A percentile compares a stretch with the other conserved stretches of the same genome.
Conservation (phyloP, 1,140 invertebrate species). For the Cotesia glomerata region DNA sequence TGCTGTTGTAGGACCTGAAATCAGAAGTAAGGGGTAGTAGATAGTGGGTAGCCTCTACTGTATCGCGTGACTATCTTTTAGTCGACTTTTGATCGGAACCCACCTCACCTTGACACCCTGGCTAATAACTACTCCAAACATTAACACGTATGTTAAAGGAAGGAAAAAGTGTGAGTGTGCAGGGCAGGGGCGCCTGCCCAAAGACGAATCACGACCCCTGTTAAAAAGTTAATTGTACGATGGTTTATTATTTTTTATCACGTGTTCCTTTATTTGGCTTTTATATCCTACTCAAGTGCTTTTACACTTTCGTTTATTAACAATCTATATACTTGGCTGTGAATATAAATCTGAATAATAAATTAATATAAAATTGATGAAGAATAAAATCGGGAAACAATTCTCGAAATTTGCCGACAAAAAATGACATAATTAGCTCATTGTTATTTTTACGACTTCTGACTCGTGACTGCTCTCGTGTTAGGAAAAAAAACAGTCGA, state of each 20-base stretch:
- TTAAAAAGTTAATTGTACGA: too few relatives aligned
- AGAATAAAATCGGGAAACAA: too few relatives aligned
- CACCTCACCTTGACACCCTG: constrained; percentile 35
- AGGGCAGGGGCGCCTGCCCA: background rate
- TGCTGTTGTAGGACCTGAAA: too few relatives aligned
- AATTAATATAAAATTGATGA: too few relatives aligned
- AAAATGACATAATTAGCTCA: too few relatives aligned
- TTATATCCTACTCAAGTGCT: background rate
- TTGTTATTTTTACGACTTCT: too few relatives aligned
- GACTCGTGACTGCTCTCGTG: background rate
- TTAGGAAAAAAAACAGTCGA: background rate
- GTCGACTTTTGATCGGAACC: constrained; percentile 22
- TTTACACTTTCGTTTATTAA: too few relatives aligned
- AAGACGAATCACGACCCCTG: background rate
- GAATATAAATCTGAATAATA: too few relatives aligned
- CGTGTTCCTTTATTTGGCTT: background rate
- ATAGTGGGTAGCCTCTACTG: background rate
- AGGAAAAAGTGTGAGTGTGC: background rate
- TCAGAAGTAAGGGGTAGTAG: too few relatives aligned
- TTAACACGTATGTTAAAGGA: background rate
- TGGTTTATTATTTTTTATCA: background rate
- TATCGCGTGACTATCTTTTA: constrained; percentile 54
- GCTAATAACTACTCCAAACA: constrained; percentile 32
- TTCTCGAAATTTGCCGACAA: too few relatives aligned
- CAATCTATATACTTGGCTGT: background rate